Evolutionary conservation across 2,113 vertebrate species (phyloP), one percentile per base, ranked within the genome.

Genomic region (Melanerpes formicivorus): DNA sequence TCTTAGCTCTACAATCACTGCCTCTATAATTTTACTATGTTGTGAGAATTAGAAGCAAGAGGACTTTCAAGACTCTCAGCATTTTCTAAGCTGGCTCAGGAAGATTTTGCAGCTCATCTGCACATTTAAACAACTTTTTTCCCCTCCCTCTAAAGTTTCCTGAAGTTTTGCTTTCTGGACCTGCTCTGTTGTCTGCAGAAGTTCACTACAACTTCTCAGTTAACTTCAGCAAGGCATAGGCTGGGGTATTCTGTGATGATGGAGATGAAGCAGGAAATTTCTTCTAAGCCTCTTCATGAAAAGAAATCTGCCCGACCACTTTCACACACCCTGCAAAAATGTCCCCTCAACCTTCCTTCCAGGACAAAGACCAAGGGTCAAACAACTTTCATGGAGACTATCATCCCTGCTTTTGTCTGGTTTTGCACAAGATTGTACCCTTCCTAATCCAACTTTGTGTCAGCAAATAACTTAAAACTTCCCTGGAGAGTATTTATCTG

Each of bases 381-480:
- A 74, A 82, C 52, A 70, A 59, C 34, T 89, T 70, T 19, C 55
- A 66, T 2, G 11, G 37, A 77, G 14, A 88, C 22, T 66, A 86
- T 67, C 16, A 48, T 56, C 55, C 59, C 75, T 70, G 19, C 42
- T 74, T 88, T 84, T 67, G 34, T 70, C 90, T 90, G 26, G 11
- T 62, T 91, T 83, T 83, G 86, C 66, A 79, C 15, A 84, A 58
- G 77, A 71, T 46, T 48, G 8, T 80, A 82, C 76, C 63, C 64
- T 82, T 92, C 82, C 26, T 73, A 91, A 88, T 80, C 71, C 77
- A 94, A 80, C 26, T 74, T 44, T 64, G 82, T 94, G 88, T 87
- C 88, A 93, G 82, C 82, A 96, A 96, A 95, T 88, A 92, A 82
- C 76, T 78, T 91, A 90, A 93, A 92, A 60, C 48, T 94, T 95